Percentiles rank a stretch among this genome's conserved stretches.
phyloP scores from a whole-genome alignment of 2,888 invertebrate genomes.

The Rhogogaster chlorosoma region DNA sequence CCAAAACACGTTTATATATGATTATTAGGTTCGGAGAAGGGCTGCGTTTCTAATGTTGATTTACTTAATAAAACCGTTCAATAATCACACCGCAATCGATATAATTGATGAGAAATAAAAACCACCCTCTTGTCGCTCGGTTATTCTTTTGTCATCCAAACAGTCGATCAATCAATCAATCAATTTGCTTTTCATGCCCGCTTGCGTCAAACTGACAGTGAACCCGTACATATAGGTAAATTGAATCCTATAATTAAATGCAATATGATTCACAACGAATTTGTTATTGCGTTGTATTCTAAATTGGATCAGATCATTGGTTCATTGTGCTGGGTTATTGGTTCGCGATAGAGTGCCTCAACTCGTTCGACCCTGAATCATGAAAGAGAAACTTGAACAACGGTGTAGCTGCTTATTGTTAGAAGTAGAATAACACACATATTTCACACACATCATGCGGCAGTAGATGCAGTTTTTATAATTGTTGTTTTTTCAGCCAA shows the following conservation, averaged over 20 bases:
- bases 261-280: constrained; percentile 14
- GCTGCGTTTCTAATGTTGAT: not conserved
- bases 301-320: constrained; percentile 28
- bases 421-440: not conserved
- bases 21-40: not conserved
- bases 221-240: not conserved
- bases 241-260: constrained; percentile 21
- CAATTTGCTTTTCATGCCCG: not conserved
- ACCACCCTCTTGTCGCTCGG: not conserved
- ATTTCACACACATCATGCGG: not conserved
- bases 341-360: constrained; percentile 38
- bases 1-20: not conserved
- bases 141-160: not conserved
- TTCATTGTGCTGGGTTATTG: constrained; percentile 37
- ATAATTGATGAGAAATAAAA: not conserved
- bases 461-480: not conserved
- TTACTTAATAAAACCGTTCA: not conserved
- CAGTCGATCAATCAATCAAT: constrained; percentile 11
- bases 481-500: constrained; percentile 25
- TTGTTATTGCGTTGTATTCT: constrained; percentile 34
- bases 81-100: not conserved
- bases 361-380: constrained; percentile 34
- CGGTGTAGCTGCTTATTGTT: not conserved
- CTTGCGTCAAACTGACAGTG: not conserved
- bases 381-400: not conserved